Percentiles rank a stretch among this genome's conserved stretches.
Conservation (phyloP, 2,888 invertebrate species). For the Watsonalla cultraria region DNA sequence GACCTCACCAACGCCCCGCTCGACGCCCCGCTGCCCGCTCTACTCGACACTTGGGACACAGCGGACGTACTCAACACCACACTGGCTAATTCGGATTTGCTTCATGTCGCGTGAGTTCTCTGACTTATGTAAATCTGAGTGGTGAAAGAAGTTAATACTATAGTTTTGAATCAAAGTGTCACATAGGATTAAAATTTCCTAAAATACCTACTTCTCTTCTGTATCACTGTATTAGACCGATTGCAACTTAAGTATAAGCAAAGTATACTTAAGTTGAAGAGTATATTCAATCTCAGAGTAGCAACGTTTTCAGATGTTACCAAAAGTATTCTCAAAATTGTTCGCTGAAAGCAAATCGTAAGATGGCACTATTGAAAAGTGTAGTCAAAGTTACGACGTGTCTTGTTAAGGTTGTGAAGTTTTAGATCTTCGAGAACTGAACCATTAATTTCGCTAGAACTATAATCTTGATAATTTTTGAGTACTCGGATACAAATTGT, state of each 20-base stretch:
- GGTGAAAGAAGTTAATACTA: conserved; percentile 15
- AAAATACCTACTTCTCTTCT: no score
- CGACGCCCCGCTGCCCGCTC: conserved; percentile 56
- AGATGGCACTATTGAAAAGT: neutral
- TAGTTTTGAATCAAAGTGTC: no score
- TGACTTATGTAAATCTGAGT: conserved; percentile 39
- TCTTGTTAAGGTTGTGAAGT: conserved; percentile 18
- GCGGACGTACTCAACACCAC: conserved; percentile 65
- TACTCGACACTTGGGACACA: conserved; percentile 63
- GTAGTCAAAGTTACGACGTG: conserved; percentile 8
- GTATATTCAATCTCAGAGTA: no score
- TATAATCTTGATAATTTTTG: no score
- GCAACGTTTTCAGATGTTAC: no score
- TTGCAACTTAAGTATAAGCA: no score
- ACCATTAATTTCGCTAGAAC: no score
- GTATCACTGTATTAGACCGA: no score
- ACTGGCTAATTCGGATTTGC: conserved; percentile 63
- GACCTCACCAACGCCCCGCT: conserved; percentile 53
- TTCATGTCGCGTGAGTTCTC: conserved; percentile 66
- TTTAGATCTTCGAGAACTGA: conserved; percentile 5
- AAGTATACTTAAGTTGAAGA: no score
- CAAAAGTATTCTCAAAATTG: no score
- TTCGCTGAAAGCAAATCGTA: neutral
- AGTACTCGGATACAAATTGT: no score
- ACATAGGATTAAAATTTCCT: no score